These are phyloP conservation scores for Arge pagana DNA, from an alignment of 2,888 invertebrate species.

Conservation along the genomic window DNA sequence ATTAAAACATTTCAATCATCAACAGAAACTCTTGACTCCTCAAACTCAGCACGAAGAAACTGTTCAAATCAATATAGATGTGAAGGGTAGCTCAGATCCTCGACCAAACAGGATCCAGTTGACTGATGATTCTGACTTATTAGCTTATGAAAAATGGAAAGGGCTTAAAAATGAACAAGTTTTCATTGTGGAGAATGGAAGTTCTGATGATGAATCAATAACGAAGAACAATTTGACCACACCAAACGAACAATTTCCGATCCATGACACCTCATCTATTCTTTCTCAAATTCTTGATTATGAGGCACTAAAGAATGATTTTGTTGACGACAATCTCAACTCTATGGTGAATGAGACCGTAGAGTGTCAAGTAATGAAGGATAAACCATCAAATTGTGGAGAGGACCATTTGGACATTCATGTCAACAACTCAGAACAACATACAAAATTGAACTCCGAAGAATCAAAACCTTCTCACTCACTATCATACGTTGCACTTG, in stretches of 20 bases:
- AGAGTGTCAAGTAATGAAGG: background rate
- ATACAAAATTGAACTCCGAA: background rate
- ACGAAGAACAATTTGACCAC: background rate
- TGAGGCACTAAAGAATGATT: background rate
- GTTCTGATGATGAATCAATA: background rate
- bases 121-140: constrained; percentile 18
- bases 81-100: background rate
- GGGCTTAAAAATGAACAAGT: constrained; percentile 16
- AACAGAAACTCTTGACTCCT: background rate
- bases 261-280: constrained; percentile 1
- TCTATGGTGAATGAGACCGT: background rate
- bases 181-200: background rate
- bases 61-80: background rate
- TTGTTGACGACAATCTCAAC: background rate
- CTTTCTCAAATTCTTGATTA: constrained; percentile 1
- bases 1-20: constrained; percentile 13
- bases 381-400: background rate
- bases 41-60: background rate
- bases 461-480: background rate
- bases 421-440: background rate
- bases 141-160: constrained; percentile 16
- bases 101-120: background rate
- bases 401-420: background rate
- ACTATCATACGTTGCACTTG: background rate
- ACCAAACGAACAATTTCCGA: background rate